Evolutionary conservation across 2,797 vertebrate genomes (phyloP).

Genomic region (Dallia pectoralis): DNA sequence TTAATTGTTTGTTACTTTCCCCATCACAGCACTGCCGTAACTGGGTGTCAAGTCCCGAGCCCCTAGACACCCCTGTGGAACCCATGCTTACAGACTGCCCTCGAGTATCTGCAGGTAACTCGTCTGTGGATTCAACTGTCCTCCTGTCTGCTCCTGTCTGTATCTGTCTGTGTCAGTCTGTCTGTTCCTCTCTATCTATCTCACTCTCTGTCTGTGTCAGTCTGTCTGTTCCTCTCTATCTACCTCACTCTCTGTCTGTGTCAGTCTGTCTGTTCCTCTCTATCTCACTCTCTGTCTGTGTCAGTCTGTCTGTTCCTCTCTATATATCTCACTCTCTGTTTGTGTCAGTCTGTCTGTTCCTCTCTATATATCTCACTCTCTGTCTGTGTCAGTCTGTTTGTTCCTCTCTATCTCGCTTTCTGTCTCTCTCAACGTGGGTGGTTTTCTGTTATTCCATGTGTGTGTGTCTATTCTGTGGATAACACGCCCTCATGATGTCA

Average conservation of each 20-base stretch:
- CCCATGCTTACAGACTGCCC: slow-evolving; percentile 95
- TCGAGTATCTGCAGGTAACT: slow-evolving; percentile 92
- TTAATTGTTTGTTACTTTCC: slow-evolving; percentile 78
- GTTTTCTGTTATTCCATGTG: slow-evolving; percentile 60
- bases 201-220: too few relatives aligned
- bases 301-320: slow-evolving; percentile 16
- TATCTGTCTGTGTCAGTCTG: slow-evolving; percentile 23
- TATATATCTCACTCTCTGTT: too few relatives aligned
- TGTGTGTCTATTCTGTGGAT: slow-evolving; percentile 62
- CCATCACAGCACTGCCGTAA: slow-evolving; percentile 88
- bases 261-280: too few relatives aligned
- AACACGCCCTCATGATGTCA: slow-evolving; percentile 30
- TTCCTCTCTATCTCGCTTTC: slow-evolving; percentile 1
- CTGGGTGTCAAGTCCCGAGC: slow-evolving; percentile 95
- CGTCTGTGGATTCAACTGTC: not conserved
- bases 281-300: slow-evolving; percentile 32
- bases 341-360: slow-evolving; percentile 24
- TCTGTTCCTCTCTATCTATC: slow-evolving; percentile 37
- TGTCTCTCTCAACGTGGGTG: slow-evolving; percentile 32
- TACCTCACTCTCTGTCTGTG: too few relatives aligned
- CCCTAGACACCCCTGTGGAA: slow-evolving; percentile 88
- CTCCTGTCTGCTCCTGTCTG: slow-evolving; percentile 19
- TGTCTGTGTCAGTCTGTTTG: slow-evolving; percentile 17
- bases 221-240: slow-evolving; percentile 42
- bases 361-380: slow-evolving; percentile 29